These are phyloP conservation scores for Masticophis lateralis DNA, from an alignment of 2,797 vertebrate genomes.

Conservation along the genomic window DNA sequence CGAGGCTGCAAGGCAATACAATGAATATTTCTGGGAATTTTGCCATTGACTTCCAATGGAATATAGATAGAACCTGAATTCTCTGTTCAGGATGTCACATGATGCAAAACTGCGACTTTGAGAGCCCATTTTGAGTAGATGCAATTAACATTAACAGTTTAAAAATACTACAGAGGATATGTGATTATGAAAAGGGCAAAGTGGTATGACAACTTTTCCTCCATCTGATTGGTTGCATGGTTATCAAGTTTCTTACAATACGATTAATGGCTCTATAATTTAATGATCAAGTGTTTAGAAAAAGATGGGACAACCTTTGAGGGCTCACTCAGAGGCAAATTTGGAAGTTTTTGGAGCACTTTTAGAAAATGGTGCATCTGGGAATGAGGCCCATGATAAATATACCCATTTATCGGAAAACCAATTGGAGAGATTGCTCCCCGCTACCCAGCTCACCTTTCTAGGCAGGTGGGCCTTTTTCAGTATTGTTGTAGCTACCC, in stretches of 20 bases:
- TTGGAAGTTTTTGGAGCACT: background rate
- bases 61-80: background rate
- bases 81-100: conserved; percentile 8
- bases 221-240: background rate
- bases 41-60: conserved; percentile 1
- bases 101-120: background rate
- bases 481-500: background rate
- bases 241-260: background rate
- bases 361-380: background rate
- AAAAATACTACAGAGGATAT: background rate
- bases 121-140: background rate
- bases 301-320: background rate
- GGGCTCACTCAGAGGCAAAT: background rate
- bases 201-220: background rate
- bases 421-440: background rate
- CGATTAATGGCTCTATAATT: background rate
- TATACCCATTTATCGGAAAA: background rate
- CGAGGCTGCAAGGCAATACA: background rate
- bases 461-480: background rate
- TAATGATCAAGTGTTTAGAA: conserved; percentile 4
- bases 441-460: background rate
- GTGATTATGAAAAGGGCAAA: background rate
- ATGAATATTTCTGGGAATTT: background rate
- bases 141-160: background rate
- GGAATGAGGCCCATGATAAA: background rate